Conservation (phyloP, 1,140 invertebrate species). For the Macrobrachium rosenbergii region DNA sequence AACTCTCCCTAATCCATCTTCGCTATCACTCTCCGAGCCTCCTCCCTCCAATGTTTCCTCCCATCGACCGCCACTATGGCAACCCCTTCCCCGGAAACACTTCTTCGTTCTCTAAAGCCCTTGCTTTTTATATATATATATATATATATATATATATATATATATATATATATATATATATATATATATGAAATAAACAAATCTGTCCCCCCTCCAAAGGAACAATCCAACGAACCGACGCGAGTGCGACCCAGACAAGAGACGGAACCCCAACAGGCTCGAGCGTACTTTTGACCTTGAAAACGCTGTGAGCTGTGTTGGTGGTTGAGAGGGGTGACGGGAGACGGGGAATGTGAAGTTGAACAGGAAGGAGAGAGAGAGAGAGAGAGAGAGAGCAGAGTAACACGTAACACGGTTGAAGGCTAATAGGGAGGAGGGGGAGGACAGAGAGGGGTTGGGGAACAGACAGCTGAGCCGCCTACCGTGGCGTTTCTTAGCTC, state of each 20-base stretch:
- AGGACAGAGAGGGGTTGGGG: neutral
- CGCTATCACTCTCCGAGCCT: too few species aligned
- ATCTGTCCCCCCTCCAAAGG: neutral
- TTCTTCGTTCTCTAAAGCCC: neutral
- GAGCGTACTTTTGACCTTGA: slow-evolving; percentile 66
- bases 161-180: neutral
- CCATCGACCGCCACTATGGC: too few species aligned
- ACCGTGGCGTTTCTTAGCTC: neutral
- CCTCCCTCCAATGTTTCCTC: too few species aligned
- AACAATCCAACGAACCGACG: neutral
- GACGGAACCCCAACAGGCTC: slow-evolving; percentile 10
- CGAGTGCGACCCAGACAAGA: slow-evolving; percentile 36
- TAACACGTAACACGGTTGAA: neutral
- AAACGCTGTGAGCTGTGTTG: slow-evolving; percentile 41
- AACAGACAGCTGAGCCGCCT: neutral
- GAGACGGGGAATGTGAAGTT: neutral
- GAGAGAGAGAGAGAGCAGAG: neutral
- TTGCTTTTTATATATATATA: neutral
- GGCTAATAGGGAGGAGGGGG: neutral
- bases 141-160: neutral
- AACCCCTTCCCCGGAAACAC: too few species aligned
- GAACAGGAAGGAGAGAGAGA: neutral
- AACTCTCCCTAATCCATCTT: too few species aligned
- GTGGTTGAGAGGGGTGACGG: neutral
- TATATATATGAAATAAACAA: neutral